phyloP scores from a whole-genome alignment of 2,797 vertebrate species.

The Gadopsis bispinosus region DNA sequence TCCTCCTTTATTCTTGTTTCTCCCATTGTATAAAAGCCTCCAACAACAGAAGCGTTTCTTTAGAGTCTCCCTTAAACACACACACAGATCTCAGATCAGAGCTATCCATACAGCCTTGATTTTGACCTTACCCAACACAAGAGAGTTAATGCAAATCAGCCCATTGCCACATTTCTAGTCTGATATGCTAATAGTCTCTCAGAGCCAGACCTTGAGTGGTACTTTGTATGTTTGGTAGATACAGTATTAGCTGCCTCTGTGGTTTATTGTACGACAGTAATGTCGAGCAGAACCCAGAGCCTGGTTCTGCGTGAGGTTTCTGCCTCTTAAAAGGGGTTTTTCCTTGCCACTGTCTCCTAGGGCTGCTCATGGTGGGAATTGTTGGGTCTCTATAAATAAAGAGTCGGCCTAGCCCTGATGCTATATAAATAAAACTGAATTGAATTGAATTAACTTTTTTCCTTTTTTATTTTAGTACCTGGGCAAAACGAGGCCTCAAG shows the following conservation, averaged over 20 bases:
- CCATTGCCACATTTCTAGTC: conserved; percentile 22
- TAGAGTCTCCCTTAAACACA: neutral
- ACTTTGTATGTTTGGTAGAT: conserved; percentile 25
- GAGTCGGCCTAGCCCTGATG: too few relatives aligned
- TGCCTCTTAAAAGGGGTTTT: too few relatives aligned
- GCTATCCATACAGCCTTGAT: conserved; percentile 34
- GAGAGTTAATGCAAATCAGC: conserved; percentile 53
- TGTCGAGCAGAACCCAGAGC: too few relatives aligned
- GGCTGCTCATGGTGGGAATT: too few relatives aligned
- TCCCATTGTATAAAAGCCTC: neutral
- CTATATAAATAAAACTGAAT: too few relatives aligned
- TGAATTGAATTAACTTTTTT: neutral
- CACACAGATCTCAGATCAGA: conserved; percentile 25
- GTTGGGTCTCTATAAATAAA: too few relatives aligned
- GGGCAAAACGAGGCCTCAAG: neutral
- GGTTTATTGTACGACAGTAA: neutral
- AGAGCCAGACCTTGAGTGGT: conserved; percentile 19
- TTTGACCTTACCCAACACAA: conserved; percentile 24
- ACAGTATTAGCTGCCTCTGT: neutral
- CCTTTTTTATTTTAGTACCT: neutral
- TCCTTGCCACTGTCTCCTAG: too few relatives aligned
- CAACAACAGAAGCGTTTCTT: neutral
- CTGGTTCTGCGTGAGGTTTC: too few relatives aligned
- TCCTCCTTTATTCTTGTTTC: neutral
- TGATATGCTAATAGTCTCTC: conserved; percentile 42